Conservation (phyloP, 2,888 invertebrate genomes). For the Lymantria dispar region DNA sequence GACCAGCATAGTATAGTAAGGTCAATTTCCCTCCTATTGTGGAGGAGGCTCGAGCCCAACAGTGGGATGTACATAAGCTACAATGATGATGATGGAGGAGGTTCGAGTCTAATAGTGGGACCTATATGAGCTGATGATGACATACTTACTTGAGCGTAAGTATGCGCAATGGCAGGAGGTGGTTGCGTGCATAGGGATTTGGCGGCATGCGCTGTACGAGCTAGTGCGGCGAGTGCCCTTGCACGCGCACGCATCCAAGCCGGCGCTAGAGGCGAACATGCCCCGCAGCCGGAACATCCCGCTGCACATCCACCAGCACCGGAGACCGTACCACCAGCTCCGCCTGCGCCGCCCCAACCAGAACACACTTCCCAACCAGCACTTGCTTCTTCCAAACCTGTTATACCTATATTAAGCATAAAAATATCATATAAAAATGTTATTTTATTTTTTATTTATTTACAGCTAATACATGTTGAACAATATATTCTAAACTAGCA, state of each 20-base stretch:
- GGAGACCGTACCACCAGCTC: slow-evolving; percentile 31
- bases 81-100: too few species aligned
- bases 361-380: slow-evolving; percentile 52
- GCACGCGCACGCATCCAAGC: slow-evolving; percentile 87
- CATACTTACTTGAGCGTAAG: slow-evolving; percentile 78
- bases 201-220: slow-evolving; percentile 80
- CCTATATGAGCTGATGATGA: too few species aligned
- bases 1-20: too few species aligned
- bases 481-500: too few species aligned
- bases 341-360: slow-evolving; percentile 51
- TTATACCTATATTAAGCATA: slow-evolving; percentile 40
- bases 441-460: too few species aligned
- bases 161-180: slow-evolving; percentile 94
- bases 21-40: too few species aligned
- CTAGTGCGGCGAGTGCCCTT: slow-evolving; percentile 80
- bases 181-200: slow-evolving; percentile 93
- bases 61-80: too few species aligned
- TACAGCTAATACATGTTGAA: too few species aligned
- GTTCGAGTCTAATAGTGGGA: too few species aligned
- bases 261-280: slow-evolving; percentile 95
- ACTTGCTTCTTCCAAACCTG: slow-evolving; percentile 53
- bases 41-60: too few species aligned
- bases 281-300: slow-evolving; percentile 58
- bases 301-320: slow-evolving; percentile 86
- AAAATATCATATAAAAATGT: too few species aligned